Evolutionary conservation across 2,888 invertebrate species (phyloP).

Genomic region (Xanthorhoe spadicearia): DNA sequence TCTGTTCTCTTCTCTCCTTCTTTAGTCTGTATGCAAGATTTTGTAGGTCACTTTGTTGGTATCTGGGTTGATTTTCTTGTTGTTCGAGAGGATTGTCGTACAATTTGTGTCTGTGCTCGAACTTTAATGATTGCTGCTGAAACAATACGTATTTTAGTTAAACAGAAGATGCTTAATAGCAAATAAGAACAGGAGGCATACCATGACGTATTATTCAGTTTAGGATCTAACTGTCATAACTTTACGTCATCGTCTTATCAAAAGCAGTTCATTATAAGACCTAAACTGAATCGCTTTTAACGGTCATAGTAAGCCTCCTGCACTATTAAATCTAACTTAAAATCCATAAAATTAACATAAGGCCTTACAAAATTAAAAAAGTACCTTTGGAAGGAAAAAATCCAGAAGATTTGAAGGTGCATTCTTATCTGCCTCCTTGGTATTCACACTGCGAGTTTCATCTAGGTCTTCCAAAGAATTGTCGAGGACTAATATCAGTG

Average conservation of each 20-base stretch:
- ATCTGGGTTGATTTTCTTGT: not conserved
- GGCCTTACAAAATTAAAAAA: not conserved
- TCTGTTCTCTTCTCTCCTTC: slow-evolving; percentile 9
- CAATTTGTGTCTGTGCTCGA: not conserved
- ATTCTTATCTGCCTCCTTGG: slow-evolving; percentile 1
- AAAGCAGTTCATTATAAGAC: too few species aligned
- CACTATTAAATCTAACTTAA: too few species aligned
- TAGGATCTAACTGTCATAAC: too few species aligned
- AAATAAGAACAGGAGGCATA: too few species aligned
- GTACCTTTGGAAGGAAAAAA: slow-evolving; percentile 13
- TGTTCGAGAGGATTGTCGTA: slow-evolving; percentile 3
- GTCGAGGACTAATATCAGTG: slow-evolving; percentile 54
- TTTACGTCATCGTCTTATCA: too few species aligned
- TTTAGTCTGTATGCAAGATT: slow-evolving; percentile 19
- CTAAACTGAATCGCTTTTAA: too few species aligned
- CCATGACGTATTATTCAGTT: too few species aligned
- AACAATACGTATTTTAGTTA: not conserved
- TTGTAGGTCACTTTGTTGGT: slow-evolving; percentile 17
- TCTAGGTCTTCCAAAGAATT: slow-evolving; percentile 28
- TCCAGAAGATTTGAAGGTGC: slow-evolving; percentile 9
- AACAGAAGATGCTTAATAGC: too few species aligned
- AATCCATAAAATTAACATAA: too few species aligned
- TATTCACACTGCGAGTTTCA: not conserved
- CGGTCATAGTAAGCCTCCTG: too few species aligned
- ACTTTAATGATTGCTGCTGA: slow-evolving; percentile 6